phyloP scores from a whole-genome alignment of 2,888 invertebrate species.

The Ganaspis brasiliensis region DNA sequence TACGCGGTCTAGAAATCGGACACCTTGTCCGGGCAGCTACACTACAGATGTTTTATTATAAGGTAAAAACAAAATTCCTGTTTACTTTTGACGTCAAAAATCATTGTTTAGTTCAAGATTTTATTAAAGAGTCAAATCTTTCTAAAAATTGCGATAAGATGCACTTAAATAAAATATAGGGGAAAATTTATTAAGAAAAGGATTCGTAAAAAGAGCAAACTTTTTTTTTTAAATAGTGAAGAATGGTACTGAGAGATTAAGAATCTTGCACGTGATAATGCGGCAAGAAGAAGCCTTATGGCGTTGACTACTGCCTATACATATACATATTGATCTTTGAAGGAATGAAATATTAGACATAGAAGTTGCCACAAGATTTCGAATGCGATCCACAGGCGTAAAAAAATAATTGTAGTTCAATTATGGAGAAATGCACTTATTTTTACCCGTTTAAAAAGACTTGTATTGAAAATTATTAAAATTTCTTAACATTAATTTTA shows the following conservation, averaged over 20 bases:
- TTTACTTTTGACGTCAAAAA: no score
- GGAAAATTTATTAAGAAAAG: neutral
- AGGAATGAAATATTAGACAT: slow-evolving; percentile 65
- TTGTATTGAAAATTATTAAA: no score
- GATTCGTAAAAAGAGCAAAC: neutral
- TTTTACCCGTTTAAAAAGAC: no score
- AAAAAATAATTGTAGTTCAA: slow-evolving; percentile 52
- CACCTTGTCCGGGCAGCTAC: no score
- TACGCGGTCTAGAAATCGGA: no score
- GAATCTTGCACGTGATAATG: slow-evolving; percentile 18
- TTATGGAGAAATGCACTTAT: no score
- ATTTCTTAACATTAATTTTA: no score
- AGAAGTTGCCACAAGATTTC: slow-evolving; percentile 64
- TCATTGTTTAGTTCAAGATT: no score
- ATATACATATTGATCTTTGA: slow-evolving; percentile 66
- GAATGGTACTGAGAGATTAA: slow-evolving; percentile 1
- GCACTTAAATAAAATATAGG: neutral
- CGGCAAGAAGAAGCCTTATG: slow-evolving; percentile 6
- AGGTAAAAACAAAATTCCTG: neutral
- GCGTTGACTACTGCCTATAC: slow-evolving; percentile 32
- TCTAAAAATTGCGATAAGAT: no score
- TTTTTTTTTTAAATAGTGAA: no score
- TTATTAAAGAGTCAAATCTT: neutral
- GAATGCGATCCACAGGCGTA: slow-evolving; percentile 59
- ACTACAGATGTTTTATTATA: no score